Evolutionary conservation across 1,140 invertebrate genomes (phyloP), one percentile per base, ranked within the genome.

Genomic region (Nylanderia fulva): DNA sequence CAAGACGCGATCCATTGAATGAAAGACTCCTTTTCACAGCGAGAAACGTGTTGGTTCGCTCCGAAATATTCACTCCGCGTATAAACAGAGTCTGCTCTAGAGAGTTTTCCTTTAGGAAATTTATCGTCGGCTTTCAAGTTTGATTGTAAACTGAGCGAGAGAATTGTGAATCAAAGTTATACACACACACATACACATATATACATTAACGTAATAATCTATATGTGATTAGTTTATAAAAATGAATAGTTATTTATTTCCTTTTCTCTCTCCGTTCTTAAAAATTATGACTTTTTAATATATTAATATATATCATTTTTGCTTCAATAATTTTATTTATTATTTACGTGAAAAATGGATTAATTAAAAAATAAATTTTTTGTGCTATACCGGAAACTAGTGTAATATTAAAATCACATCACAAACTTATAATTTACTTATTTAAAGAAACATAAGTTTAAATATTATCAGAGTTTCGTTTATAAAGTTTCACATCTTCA

Each of bases 21-120:
- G 36, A n/a, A 45, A 66, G 29, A 29, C 8, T 39, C 9, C 21
- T 72, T 72, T 82, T 82, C 77, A 60, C 11, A 2, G 13, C 36
- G 27, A 33, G 18, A 21, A 27, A 33, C 66, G 29, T 39, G 24
- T 33, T 36, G 4, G 75, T 82, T 58, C 11, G 33, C 15, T 27
- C 6, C 52, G 24, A 7, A 21, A 11, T n/a, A 33, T 45, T 13
- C 36, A 3, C 29, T 33, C 15, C 64, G 52, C 6, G n/a, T 45
- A 18, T 82, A 60, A 82, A 58, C 52, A 71, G 52, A 36, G 13
- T 72, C 5, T 24, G 29, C 24, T 82, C 18, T 58, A n/a, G 15
- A 42, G 33, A 36, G 8, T 18, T 24, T 15, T 66, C 66, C 61
- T 9, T 66, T 24, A 27, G 15, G n/a, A 68, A 68, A 11, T 33